These are phyloP conservation scores for Enteromius treurensis DNA, from an alignment of 2,797 vertebrate genomes.

Conservation along the genomic window DNA sequence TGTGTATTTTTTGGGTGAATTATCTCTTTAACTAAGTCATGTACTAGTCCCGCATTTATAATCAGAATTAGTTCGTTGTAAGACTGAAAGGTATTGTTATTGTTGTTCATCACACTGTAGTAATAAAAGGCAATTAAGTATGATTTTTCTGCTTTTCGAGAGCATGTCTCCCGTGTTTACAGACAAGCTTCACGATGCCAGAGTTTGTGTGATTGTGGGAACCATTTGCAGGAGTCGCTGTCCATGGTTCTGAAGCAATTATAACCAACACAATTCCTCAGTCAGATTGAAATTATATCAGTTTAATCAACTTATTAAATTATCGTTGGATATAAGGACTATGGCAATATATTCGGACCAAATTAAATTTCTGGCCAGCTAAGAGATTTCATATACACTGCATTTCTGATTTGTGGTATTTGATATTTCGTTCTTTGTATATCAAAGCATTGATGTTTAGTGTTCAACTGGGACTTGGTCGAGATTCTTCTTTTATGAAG, in stretches of 20 bases:
- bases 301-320: neutral
- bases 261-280: conserved; percentile 8
- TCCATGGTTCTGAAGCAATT: conserved; percentile 67
- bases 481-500: neutral
- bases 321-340: neutral
- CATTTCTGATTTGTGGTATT: neutral
- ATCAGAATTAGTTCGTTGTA: neutral
- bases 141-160: no score
- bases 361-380: neutral
- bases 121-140: neutral
- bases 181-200: neutral
- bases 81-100: neutral
- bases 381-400: neutral
- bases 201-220: conserved; percentile 18
- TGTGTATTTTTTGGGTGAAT: neutral
- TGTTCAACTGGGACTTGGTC: neutral
- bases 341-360: neutral
- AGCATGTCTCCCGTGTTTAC: neutral
- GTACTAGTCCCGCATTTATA: neutral
- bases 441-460: neutral
- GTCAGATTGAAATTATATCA: neutral
- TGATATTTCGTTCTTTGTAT: neutral
- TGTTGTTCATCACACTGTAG: neutral
- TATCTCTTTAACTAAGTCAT: neutral
- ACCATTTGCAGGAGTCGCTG: conserved; percentile 45